Conservation (phyloP, 2,888 invertebrate genomes). For the Unio delphinus region DNA sequence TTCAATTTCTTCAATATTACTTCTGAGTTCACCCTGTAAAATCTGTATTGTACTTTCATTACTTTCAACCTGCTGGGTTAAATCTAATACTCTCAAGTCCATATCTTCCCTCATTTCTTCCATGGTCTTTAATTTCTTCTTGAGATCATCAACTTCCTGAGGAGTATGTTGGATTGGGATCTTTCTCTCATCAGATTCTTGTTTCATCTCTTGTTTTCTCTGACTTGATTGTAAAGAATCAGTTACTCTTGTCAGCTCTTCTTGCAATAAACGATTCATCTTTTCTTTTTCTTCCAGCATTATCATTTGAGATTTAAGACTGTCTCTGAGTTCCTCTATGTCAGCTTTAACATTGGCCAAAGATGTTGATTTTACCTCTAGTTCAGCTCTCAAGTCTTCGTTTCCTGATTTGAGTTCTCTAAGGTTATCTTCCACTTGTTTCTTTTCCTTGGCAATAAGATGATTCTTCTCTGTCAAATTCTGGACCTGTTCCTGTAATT, state of each 20-base stretch:
- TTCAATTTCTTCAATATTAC: conserved; percentile 17
- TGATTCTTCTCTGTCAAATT: conserved; percentile 38
- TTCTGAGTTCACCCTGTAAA: conserved; percentile 24
- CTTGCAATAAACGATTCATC: conserved; percentile 27
- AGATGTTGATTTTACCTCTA: conserved; percentile 12
- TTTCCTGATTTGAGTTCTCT: conserved; percentile 25
- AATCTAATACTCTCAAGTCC: conserved; percentile 29
- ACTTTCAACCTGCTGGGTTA: conserved; percentile 26
- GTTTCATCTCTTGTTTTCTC: conserved; percentile 2
- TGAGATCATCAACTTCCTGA: conserved; percentile 6
- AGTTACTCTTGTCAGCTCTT: conserved; percentile 17
- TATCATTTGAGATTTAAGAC: conserved; percentile 11
- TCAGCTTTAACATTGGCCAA: conserved; percentile 11
- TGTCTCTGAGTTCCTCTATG: conserved; percentile 8
- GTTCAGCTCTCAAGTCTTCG: conserved; percentile 12
- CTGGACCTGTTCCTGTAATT: conserved; percentile 52
- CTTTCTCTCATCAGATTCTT: conserved; percentile 2
- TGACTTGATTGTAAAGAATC: neutral
- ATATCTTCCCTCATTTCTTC: conserved; percentile 27
- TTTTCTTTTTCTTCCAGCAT: conserved; percentile 32
- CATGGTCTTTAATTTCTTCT: conserved; percentile 3
- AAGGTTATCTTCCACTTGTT: conserved; percentile 25
- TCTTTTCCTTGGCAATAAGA: conserved; percentile 20
- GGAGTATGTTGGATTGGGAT: conserved; percentile 3
- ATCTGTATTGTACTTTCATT: conserved; percentile 36